Evolutionary conservation across 2,888 invertebrate genomes (phyloP).

Genomic region (Harmothoe impar): DNA sequence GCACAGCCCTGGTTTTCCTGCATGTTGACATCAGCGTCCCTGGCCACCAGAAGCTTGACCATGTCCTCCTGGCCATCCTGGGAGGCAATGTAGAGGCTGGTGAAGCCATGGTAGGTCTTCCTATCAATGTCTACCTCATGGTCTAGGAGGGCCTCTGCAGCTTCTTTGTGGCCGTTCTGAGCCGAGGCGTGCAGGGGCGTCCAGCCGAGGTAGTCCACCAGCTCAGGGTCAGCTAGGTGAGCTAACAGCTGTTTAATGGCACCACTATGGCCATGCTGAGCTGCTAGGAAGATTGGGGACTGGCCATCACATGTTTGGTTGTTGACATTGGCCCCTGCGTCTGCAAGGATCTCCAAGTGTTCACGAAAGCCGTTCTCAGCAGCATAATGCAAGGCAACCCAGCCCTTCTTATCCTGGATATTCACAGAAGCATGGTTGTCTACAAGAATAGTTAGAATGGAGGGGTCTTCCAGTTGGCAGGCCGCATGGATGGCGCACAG

Average conservation of each 20-base stretch:
- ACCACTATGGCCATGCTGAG: constrained; percentile 68
- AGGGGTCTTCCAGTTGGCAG: constrained; percentile 66
- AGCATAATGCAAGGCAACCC: constrained; percentile 70
- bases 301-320: constrained; percentile 69
- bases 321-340: constrained; percentile 69
- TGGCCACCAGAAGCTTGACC: constrained; percentile 66
- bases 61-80: constrained; percentile 67
- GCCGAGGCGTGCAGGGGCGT: constrained; percentile 72
- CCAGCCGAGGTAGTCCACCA: constrained; percentile 71
- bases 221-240: constrained; percentile 66
- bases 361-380: constrained; percentile 69
- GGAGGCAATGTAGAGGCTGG: constrained; percentile 68
- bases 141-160: constrained; percentile 67
- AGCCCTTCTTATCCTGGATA: constrained; percentile 71
- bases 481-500: constrained; percentile 70
- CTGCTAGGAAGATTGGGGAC: constrained; percentile 70
- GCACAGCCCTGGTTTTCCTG: constrained; percentile 71
- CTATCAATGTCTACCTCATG: constrained; percentile 68
- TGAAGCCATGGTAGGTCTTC: constrained; percentile 72
- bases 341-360: constrained; percentile 68
- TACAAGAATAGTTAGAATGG: constrained; percentile 67
- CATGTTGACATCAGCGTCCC: constrained; percentile 69
- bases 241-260: constrained; percentile 61
- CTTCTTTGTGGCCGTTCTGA: constrained; percentile 69
- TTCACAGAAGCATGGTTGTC: constrained; percentile 67